phyloP scores from a whole-genome alignment of 2,113 vertebrate species.

The Raphicerus campestris region DNA sequence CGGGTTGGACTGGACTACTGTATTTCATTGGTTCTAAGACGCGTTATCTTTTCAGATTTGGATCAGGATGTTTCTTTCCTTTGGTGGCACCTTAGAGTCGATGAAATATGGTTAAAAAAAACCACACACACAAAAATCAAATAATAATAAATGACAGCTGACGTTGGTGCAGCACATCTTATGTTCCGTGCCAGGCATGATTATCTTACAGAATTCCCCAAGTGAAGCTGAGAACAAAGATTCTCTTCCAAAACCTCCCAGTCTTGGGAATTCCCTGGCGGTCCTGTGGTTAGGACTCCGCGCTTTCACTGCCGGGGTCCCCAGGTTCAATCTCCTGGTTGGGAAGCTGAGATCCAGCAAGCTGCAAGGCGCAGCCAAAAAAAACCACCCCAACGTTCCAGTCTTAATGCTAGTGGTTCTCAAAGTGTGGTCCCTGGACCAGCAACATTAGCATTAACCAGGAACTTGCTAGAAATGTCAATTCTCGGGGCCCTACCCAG shows the following conservation, averaged over 20 bases:
- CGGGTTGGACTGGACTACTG: fast-evolving
- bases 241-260: background rate
- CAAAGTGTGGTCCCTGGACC: fast-evolving
- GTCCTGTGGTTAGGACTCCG: background rate
- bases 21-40: background rate
- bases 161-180: background rate
- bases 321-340: background rate
- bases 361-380: background rate
- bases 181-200: background rate
- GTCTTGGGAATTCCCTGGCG: background rate
- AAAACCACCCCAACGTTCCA: fast-evolving
- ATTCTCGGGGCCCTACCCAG: background rate
- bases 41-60: background rate
- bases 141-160: background rate
- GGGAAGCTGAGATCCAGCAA: background rate
- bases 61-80: background rate
- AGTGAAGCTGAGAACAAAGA: background rate
- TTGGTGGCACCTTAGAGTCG: background rate
- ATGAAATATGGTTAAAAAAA: background rate
- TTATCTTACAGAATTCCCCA: fast-evolving
- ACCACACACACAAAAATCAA: background rate
- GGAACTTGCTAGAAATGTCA: background rate
- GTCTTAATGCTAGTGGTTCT: fast-evolving
- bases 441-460: fast-evolving
- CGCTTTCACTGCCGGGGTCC: fast-evolving